phyloP scores from a whole-genome alignment of 2,797 vertebrate species.

The Poeciliopsis gracilis region DNA sequence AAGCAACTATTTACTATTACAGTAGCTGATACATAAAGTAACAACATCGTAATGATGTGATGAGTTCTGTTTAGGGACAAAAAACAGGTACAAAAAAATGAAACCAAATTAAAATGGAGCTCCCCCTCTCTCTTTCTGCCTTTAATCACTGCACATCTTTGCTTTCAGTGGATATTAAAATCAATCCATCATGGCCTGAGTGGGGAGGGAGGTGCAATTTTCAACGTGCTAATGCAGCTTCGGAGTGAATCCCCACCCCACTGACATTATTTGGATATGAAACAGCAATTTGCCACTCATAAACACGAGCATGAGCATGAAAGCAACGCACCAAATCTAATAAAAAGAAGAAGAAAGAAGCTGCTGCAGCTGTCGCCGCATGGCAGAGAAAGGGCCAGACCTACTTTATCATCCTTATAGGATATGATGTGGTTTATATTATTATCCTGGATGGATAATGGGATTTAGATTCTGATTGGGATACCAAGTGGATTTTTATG shows the following conservation, averaged over 20 bases:
- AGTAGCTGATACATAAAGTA: slow-evolving; percentile 9
- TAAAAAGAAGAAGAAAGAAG: slow-evolving; percentile 55
- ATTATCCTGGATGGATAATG: slow-evolving; percentile 70
- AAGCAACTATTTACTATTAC: not conserved
- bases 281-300: slow-evolving; percentile 76
- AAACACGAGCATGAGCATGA: slow-evolving; percentile 63
- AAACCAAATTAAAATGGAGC: slow-evolving; percentile 50
- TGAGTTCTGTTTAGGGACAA: slow-evolving; percentile 20
- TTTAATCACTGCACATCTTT: slow-evolving; percentile 71
- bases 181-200: slow-evolving; percentile 79
- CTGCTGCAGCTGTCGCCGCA: slow-evolving; percentile 49
- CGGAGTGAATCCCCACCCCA: slow-evolving; percentile 40
- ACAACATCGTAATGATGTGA: slow-evolving; percentile 18
- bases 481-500: slow-evolving; percentile 57
- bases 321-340: slow-evolving; percentile 69
- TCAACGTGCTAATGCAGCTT: slow-evolving; percentile 42
- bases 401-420: slow-evolving; percentile 73
- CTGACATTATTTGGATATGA: slow-evolving; percentile 76
- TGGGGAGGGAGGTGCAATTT: slow-evolving; percentile 49
- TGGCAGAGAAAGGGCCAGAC: slow-evolving; percentile 46
- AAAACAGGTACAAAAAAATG: slow-evolving; percentile 23
- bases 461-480: slow-evolving; percentile 69
- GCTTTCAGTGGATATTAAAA: slow-evolving; percentile 81
- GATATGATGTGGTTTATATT: slow-evolving; percentile 71
- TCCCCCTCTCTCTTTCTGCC: slow-evolving; percentile 37